Conservation (phyloP, 2,113 vertebrate genomes). For the Pterocles burchelli region DNA sequence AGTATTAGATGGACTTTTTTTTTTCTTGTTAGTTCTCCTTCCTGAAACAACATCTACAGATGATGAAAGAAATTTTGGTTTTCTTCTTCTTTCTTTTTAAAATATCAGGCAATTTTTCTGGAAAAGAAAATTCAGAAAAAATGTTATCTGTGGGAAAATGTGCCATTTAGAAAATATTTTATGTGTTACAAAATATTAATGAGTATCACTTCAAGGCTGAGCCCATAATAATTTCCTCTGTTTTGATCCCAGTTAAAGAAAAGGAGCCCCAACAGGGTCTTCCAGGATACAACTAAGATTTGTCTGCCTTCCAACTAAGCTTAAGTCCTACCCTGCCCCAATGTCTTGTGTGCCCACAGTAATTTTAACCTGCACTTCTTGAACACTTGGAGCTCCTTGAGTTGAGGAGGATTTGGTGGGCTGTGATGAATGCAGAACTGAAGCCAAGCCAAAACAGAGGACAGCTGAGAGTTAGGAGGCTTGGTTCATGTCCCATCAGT, state of each 20-base stretch:
- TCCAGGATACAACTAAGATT: not conserved
- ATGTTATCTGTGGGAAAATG: not conserved
- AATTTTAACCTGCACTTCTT: not conserved
- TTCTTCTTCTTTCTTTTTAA: not conserved
- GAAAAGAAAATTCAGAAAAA: not conserved
- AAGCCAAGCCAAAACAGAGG: not conserved
- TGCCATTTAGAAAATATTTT: not conserved
- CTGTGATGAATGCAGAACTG: not conserved
- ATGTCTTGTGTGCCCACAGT: not conserved
- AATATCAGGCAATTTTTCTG: not conserved
- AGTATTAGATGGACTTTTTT: not conserved
- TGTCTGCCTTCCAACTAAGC: not conserved
- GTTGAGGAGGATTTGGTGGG: not conserved
- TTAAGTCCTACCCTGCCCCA: not conserved
- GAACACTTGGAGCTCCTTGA: rapidly evolving
- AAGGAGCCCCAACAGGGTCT: not conserved
- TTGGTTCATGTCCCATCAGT: not conserved
- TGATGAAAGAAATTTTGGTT: not conserved
- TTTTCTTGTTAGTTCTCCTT: not conserved
- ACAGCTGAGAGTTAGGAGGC: not conserved
- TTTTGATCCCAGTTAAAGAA: not conserved
- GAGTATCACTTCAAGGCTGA: not conserved
- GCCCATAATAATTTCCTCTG: not conserved
- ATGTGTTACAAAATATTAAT: not conserved
- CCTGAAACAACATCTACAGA: not conserved